A percentile compares a stretch with the other conserved stretches of the same genome.
Evolutionary conservation across 1,140 invertebrate genomes (phyloP).

Genomic region (Druon quercuslanigerum): DNA sequence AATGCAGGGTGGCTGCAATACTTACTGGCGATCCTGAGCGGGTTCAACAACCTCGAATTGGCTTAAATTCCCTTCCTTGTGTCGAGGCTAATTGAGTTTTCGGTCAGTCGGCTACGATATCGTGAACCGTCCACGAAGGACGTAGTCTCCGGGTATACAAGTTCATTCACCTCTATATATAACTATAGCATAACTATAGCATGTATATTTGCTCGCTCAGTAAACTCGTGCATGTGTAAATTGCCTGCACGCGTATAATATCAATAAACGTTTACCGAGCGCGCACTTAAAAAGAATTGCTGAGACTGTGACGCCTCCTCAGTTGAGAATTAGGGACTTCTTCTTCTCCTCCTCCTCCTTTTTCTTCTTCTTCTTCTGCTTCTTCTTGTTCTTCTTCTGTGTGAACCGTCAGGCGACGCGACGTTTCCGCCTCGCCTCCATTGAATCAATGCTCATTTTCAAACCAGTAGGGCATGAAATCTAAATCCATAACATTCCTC

Average conservation of each 20-base stretch:
- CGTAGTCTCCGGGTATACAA: slow-evolving; percentile 52
- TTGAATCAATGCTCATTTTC: no score
- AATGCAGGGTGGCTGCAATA: slow-evolving; percentile 30
- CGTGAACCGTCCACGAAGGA: slow-evolving; percentile 53
- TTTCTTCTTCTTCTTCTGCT: not conserved
- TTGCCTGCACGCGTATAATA: slow-evolving; percentile 36
- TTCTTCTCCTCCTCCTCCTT: no score
- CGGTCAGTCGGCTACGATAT: slow-evolving; percentile 63
- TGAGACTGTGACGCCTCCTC: not conserved
- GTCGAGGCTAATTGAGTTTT: slow-evolving; percentile 62
- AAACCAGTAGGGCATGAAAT: no score
- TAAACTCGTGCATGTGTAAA: slow-evolving; percentile 35
- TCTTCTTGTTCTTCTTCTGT: no score
- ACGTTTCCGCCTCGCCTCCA: not conserved
- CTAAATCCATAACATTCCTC: no score
- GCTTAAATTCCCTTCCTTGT: slow-evolving; percentile 55
- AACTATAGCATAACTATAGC: slow-evolving; percentile 16
- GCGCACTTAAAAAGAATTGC: not conserved
- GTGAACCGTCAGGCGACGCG: not conserved
- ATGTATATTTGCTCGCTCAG: slow-evolving; percentile 39
- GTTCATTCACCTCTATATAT: slow-evolving; percentile 57
- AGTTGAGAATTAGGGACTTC: slow-evolving; percentile 5
- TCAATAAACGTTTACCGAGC: slow-evolving; percentile 18
- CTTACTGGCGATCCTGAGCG: slow-evolving; percentile 28
- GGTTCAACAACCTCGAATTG: slow-evolving; percentile 47